Percentiles rank a stretch among this genome's conserved stretches.
phyloP scores from a whole-genome alignment of 1,140 invertebrate genomes.

The Brachionus manjavacas region DNA sequence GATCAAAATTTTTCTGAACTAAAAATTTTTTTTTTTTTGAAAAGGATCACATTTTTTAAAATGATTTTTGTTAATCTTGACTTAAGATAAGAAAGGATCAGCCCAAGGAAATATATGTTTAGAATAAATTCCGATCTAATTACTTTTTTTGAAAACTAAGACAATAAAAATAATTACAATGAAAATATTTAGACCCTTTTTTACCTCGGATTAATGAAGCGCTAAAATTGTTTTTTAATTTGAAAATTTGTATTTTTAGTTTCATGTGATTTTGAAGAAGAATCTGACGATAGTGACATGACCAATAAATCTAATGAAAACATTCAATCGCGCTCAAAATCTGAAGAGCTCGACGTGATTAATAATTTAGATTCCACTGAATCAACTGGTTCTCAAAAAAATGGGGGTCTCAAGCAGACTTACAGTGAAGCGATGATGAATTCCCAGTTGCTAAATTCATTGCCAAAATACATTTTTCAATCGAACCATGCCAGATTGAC shows the following conservation, averaged over 20 bases:
- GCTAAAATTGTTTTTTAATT: not conserved
- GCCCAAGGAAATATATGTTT: not conserved
- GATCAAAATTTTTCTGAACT: no score
- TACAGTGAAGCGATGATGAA: slow-evolving; percentile 40
- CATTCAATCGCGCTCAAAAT: not conserved
- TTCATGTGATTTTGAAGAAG: slow-evolving; percentile 35
- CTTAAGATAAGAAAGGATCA: not conserved
- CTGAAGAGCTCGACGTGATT: not conserved
- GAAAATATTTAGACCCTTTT: not conserved
- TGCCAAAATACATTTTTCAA: slow-evolving; percentile 42
- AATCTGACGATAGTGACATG: slow-evolving; percentile 1
- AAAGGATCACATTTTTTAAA: not conserved
- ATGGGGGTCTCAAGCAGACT: slow-evolving; percentile 9
- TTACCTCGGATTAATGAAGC: not conserved
- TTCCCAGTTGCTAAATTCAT: not conserved
- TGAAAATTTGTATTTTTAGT: not conserved
- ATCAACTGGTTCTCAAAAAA: not conserved
- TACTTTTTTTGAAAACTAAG: not conserved
- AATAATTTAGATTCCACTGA: not conserved
- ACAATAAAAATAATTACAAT: not conserved
- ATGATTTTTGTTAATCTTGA: not conserved
- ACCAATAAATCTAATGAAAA: not conserved
- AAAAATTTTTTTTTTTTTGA: not conserved
- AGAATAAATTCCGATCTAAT: not conserved
- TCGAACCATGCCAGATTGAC: slow-evolving; percentile 11